phyloP scores from a whole-genome alignment of 2,888 invertebrate species.

The Heliconius sara region DNA sequence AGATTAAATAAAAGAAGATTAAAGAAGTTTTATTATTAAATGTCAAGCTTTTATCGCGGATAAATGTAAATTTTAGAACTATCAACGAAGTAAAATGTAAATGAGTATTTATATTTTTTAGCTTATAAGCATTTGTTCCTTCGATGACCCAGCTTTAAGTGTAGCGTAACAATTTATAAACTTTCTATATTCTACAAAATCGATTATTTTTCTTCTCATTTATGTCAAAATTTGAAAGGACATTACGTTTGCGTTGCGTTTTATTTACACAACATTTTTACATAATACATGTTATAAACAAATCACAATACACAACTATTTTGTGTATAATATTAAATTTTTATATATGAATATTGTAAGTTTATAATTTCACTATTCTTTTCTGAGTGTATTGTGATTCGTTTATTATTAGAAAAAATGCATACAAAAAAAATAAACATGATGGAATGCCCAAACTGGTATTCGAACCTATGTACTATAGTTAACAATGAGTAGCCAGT shows the following conservation, averaged over 20 bases:
- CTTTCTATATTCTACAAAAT: not conserved
- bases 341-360: no score
- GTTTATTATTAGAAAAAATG: not conserved
- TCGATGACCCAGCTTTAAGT: slow-evolving; percentile 8
- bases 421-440: not conserved
- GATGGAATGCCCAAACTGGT: not conserved
- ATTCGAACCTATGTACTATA: not conserved
- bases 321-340: no score
- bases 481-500: slow-evolving; percentile 49
- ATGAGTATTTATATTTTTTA: not conserved
- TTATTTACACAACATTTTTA: not conserved
- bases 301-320: not conserved
- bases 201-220: not conserved
- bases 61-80: no score
- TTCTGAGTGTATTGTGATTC: not conserved
- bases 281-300: not conserved
- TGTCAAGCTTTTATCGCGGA: no score
- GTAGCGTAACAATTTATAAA: not conserved
- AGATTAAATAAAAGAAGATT: no score
- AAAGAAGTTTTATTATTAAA: no score
- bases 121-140: not conserved
- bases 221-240: not conserved
- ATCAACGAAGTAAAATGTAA: no score
- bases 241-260: not conserved
- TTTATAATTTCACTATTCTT: no score